phyloP scores from a whole-genome alignment of 2,888 invertebrate genomes.

The Phymatocera aterrima region DNA sequence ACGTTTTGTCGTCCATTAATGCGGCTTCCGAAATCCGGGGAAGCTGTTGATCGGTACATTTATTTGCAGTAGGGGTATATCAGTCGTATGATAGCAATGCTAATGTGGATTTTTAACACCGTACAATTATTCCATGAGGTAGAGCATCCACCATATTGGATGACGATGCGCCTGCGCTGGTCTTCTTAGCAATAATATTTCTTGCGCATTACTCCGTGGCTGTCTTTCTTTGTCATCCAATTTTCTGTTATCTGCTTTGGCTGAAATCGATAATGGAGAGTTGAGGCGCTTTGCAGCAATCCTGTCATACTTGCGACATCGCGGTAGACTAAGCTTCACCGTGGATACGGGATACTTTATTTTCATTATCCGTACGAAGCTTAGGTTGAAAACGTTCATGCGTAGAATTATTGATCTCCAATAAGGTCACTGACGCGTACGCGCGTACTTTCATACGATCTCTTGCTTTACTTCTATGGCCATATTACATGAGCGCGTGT shows the following conservation, averaged over 20 bases:
- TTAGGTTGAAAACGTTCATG: slow-evolving; percentile 17
- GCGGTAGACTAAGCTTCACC: background rate
- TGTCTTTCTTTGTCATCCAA: background rate
- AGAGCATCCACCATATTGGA: slow-evolving; percentile 9
- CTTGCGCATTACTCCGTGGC: background rate
- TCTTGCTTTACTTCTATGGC: background rate
- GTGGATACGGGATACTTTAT: background rate
- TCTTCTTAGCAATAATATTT: background rate
- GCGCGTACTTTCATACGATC: background rate
- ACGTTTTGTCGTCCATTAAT: slow-evolving; percentile 48
- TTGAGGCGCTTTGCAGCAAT: background rate
- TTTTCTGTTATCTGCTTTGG: background rate
- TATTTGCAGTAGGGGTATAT: slow-evolving; percentile 53
- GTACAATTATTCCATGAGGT: slow-evolving; percentile 19
- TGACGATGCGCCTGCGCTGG: slow-evolving; percentile 3
- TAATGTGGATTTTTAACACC: background rate
- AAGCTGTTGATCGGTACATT: slow-evolving; percentile 63
- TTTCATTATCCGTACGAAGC: background rate
- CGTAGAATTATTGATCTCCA: slow-evolving; percentile 39
- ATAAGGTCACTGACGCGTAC: slow-evolving; percentile 31
- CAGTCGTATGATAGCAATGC: no score
- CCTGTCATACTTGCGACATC: background rate
- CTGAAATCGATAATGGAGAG: slow-evolving; percentile 16
- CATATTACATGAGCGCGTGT: background rate
- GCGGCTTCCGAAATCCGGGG: slow-evolving; percentile 41